Evolutionary conservation across 2,113 vertebrate species (phyloP), one percentile per base, ranked within the genome.

Genomic region (Dunckerocampus dactyliophorus): DNA sequence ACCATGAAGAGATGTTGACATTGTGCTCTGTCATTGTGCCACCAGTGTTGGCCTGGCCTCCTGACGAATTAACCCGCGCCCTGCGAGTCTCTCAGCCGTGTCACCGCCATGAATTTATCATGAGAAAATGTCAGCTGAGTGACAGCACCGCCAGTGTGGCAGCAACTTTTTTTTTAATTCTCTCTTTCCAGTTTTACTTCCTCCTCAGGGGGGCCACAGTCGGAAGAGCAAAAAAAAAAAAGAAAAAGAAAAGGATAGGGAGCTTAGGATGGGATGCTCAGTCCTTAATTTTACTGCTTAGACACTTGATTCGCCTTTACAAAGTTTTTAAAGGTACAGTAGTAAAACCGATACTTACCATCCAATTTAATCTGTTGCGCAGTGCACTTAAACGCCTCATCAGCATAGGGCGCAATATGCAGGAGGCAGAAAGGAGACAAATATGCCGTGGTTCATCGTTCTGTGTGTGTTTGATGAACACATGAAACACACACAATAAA

Each of bases 101-200:
- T 77, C 72, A 75, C 72, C 16, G 54, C 62, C 71, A 83, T 87
- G 72, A 87, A 87, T 88, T 82, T 77, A 76, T 84, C 82, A 86
- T 83, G 80, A 86, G 82, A 51, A 55, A 42, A 56, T 59, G 72
- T 83, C 85, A 80, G 70, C 63, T 10, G 8, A 72, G 65, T 65
- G 46, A 67, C 78, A 74, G 47, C 56, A 69, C 70, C 75, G 55
- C 60, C 39, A 8, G 15, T 42, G 56, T 67, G 57, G 13, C 45
- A 43, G 15, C 10, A 46, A 48, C 46, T 60, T 47, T 24, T 43
- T 50, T 57, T 49, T 57, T 57, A 43, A 16, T 28, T 12, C 42
- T 53, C 9, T 13, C 53, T 34, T 70, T 76, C 62, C 46, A 50
- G 34, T 51, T 58, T 55, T 28, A 28, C 46, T 60, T 34, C n/a